Base-by-base conservation (phyloP, 2,888 invertebrate species). In the Julus scandinavius region DNA sequence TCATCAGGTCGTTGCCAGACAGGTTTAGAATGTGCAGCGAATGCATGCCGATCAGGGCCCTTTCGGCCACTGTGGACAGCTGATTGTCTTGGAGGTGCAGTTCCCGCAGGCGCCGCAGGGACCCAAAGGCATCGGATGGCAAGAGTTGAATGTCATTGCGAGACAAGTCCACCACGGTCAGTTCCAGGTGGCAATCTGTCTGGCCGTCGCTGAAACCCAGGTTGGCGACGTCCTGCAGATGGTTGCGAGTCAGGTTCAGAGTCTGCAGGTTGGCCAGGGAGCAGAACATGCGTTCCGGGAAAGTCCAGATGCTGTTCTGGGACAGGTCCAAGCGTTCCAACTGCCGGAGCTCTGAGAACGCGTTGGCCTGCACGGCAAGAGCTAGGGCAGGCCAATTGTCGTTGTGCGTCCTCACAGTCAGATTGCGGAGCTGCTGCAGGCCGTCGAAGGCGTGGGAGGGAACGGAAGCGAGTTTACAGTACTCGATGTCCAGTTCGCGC, bases 31-130 rank as follows among this genome's bases (percentile, higher is more conserved):
- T 95, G 91, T 96, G 94, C 92, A 98, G 93, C 86, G 96, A 95
- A 72, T 95, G 94, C 87, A 98, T 94, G 84, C 96, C 96, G 89
- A 95, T 94, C 90, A 98, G 94, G 29, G 97, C 95, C 91, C 96
- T 96, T 91, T 95, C 94, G 89, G 95, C 95, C 91, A 97, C 94
- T 91, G 96, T 95, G 88, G 94, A 94, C 90, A 98, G 95, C 91
- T 96, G 95, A 92, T 98, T 98, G 92, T 96, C 95, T 92, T 97
- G 96, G 91, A 98, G 92, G 91, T 95, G 94, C 72, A 98, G 93
- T 91, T 96, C 95, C 91, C 96, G 96, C 87, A 98, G 93, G 89
- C 96, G 95, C 88, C 96, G 94, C 90, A 97, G 92, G 89, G 95
- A 94, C 90, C 95, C 95, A 90, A 96, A 93, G 88, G 95, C 95